Evolutionary conservation across 2,113 vertebrate genomes (phyloP).

Genomic region (Alectura lathami): DNA sequence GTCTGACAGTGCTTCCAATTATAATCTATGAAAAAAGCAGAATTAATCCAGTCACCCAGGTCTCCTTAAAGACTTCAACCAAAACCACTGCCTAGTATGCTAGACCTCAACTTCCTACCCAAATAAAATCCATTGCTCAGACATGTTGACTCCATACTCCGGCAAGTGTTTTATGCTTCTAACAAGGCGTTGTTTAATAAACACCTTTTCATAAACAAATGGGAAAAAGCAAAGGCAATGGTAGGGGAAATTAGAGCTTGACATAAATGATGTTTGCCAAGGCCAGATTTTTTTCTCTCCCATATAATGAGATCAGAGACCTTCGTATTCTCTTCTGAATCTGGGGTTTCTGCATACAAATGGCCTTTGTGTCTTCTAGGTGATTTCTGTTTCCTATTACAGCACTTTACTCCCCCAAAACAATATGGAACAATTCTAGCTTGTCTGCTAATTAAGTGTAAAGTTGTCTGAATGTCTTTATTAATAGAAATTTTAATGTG

Average conservation of each 20-base stretch:
- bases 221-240: background rate
- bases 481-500: background rate
- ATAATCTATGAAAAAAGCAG: background rate
- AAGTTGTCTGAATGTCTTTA: background rate
- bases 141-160: background rate
- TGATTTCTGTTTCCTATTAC: background rate
- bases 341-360: background rate
- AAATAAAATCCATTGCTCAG: background rate
- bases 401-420: background rate
- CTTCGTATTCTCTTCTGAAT: background rate
- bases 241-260: background rate
- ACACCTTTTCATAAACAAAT: background rate
- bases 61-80: background rate
- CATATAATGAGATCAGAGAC: background rate
- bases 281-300: background rate
- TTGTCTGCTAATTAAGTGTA: slow-evolving; percentile 29
- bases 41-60: background rate
- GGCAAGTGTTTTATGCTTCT: background rate
- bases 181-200: background rate
- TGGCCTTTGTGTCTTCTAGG: background rate
- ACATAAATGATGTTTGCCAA: background rate
- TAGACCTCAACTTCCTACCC: background rate
- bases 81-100: background rate
- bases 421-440: background rate
- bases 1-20: background rate